phyloP scores from a whole-genome alignment of 2,113 vertebrate genomes.

The Aplodontia rufa region DNA sequence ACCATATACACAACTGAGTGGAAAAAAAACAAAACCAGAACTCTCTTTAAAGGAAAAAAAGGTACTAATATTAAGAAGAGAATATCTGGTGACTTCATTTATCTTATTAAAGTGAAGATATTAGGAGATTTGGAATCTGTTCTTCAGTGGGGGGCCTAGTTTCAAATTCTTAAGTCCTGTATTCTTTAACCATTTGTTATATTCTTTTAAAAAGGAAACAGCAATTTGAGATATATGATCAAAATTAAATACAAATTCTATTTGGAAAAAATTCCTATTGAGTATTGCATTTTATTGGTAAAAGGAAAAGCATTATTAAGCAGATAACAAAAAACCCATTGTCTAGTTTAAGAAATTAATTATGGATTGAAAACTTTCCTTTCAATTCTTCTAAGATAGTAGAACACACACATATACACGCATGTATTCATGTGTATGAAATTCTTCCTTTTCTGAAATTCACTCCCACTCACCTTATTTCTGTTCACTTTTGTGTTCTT shows the following conservation, averaged over 20 bases:
- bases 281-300: background rate
- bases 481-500: slow-evolving; percentile 38
- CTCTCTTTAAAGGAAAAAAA: too few species aligned
- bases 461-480: slow-evolving; percentile 7
- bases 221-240: background rate
- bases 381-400: background rate
- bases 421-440: background rate
- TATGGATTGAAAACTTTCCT: background rate
- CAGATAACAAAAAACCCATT: background rate
- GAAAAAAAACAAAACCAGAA: too few species aligned
- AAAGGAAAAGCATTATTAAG: background rate
- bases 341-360: slow-evolving; percentile 7
- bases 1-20: too few species aligned
- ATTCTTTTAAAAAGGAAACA: background rate
- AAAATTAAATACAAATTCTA: slow-evolving; percentile 21
- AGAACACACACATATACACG: background rate
- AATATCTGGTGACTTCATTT: background rate
- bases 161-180: background rate
- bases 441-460: background rate
- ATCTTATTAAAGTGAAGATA: background rate
- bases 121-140: background rate
- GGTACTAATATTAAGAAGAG: background rate
- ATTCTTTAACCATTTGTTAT: background rate
- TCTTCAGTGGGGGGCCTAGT: background rate
- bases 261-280: background rate